These are phyloP conservation scores for Drosophila fuyamai DNA, from an alignment of 1,140 invertebrate genomes.

Conservation along the genomic window DNA sequence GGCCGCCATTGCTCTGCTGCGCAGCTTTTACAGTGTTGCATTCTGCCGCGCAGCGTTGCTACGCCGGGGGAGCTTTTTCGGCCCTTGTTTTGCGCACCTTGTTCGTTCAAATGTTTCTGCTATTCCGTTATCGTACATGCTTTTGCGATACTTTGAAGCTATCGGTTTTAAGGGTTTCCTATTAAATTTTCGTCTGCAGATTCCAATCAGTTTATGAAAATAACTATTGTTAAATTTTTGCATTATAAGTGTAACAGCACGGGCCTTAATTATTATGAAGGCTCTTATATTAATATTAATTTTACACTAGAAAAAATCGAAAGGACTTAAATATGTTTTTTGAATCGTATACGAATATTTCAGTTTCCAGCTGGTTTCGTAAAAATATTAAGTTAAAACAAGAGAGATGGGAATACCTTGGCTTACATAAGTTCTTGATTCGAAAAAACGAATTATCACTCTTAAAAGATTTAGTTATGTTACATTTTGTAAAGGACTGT, in stretches of 20 bases:
- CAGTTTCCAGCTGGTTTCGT: no score
- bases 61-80: conserved; percentile 21
- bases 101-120: conserved; percentile 21
- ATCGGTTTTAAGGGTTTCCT: conserved; percentile 4
- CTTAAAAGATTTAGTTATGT: no score
- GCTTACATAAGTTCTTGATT: no score
- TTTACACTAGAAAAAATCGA: neutral
- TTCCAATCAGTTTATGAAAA: no score
- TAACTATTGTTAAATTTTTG: no score
- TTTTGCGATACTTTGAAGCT: neutral
- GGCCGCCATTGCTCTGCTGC: conserved; percentile 33
- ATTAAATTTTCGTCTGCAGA: neutral
- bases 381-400: no score
- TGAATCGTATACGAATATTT: neutral
- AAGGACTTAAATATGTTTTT: neutral
- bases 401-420: no score
- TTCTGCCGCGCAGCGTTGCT: conserved; percentile 29
- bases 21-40: conserved; percentile 45
- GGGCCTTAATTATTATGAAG: no score
- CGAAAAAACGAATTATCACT: no score
- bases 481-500: no score
- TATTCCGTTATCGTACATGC: neutral
- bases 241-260: no score
- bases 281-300: no score
- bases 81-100: conserved; percentile 22